Conservation (phyloP, 1,140 invertebrate species). For the Phthorimaea operculella region DNA sequence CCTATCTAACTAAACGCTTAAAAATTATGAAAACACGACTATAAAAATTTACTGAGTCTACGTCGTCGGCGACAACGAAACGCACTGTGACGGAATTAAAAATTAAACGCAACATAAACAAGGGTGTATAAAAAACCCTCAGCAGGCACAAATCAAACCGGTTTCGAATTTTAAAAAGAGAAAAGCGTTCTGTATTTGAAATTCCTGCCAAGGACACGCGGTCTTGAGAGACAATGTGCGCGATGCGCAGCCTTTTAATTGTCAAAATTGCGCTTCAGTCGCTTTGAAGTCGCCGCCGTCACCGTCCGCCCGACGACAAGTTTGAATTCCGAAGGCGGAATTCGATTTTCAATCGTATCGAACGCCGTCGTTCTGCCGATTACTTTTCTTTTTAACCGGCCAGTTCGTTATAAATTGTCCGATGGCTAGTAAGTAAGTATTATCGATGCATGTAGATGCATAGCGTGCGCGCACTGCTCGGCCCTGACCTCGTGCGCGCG, state of each 20-base stretch:
- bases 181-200: slow-evolving; percentile 25
- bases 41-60: slow-evolving; percentile 19
- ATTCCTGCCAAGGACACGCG: slow-evolving; percentile 57
- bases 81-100: slow-evolving; percentile 10
- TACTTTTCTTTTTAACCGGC: slow-evolving; percentile 1
- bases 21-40: slow-evolving; percentile 32
- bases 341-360: slow-evolving; percentile 15
- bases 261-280: slow-evolving; percentile 43
- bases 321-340: slow-evolving; percentile 9
- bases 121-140: slow-evolving; percentile 17
- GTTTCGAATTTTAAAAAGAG: slow-evolving; percentile 25
- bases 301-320: neutral
- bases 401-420: neutral
- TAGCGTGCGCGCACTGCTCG: neutral
- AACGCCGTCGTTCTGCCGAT: slow-evolving; percentile 2
- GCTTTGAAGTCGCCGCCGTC: slow-evolving; percentile 41
- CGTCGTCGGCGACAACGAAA: neutral
- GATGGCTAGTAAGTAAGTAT: neutral
- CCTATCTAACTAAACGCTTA: slow-evolving; percentile 22
- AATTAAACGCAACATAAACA: slow-evolving; percentile 23
- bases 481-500: slow-evolving; percentile 7
- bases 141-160: slow-evolving; percentile 33
- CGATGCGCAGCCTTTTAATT: slow-evolving; percentile 57
- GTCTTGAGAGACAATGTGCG: slow-evolving; percentile 36
- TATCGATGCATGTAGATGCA: neutral